Evolutionary conservation across 2,797 vertebrate species (phyloP).

Genomic region (Fundulus diaphanus): DNA sequence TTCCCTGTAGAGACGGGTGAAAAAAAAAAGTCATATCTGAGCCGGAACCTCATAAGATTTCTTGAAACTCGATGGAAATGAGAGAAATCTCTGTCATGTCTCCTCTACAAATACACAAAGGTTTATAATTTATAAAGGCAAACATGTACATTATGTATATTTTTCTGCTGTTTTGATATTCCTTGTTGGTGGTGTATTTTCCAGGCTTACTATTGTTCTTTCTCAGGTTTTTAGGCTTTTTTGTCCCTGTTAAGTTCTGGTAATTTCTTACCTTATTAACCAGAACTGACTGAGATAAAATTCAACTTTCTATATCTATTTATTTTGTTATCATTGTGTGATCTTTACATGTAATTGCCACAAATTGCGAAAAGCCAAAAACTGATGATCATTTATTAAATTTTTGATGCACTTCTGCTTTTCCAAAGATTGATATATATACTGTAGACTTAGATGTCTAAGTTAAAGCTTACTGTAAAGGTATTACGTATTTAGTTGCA

Average conservation of each 20-base stretch:
- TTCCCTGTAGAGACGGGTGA: constrained; percentile 5
- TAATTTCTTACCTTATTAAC: neutral
- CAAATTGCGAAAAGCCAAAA: neutral
- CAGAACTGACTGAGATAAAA: no score
- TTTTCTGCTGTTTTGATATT: neutral
- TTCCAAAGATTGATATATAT: no score
- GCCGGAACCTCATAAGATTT: constrained; percentile 13
- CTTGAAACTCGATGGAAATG: neutral
- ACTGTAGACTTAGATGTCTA: no score
- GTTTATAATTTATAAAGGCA: neutral
- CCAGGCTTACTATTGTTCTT: no score
- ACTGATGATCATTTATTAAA: neutral
- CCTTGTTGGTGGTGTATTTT: no score
- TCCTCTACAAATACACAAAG: neutral
- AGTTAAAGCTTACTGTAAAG: neutral
- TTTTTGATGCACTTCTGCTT: no score
- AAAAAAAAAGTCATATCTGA: constrained; percentile 27
- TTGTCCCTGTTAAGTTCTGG: no score
- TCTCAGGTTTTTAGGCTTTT: neutral
- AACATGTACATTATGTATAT: neutral
- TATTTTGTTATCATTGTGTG: neutral
- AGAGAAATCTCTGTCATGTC: constrained; percentile 1
- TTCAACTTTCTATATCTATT: neutral
- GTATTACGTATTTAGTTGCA: neutral
- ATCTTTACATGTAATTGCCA: neutral